Conservation (phyloP, 2,113 vertebrate genomes). For the Mesembrinibis cayennensis region DNA sequence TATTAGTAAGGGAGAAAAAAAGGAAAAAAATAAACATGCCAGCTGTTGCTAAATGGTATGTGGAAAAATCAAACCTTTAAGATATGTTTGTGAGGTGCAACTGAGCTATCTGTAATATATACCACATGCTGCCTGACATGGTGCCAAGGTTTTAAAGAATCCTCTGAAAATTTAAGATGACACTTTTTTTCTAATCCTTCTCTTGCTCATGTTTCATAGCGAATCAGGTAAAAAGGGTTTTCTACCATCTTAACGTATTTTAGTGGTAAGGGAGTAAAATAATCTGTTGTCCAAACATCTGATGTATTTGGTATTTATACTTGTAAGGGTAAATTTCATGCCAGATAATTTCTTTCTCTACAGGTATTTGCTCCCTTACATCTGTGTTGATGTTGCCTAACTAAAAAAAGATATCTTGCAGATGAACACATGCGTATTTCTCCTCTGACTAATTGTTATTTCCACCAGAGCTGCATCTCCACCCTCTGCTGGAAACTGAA, state of each 20-base stretch:
- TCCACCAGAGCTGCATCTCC: neutral
- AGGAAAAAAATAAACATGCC: neutral
- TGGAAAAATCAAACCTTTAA: neutral
- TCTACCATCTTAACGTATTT: neutral
- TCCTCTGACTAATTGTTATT: neutral
- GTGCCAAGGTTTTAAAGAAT: neutral
- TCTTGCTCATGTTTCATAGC: neutral
- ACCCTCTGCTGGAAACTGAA: neutral
- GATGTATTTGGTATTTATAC: neutral
- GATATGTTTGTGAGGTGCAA: neutral
- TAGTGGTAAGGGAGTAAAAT: neutral
- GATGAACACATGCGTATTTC: neutral
- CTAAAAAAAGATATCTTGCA: neutral
- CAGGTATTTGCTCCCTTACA: neutral
- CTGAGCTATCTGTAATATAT: neutral
- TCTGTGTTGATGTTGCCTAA: neutral
- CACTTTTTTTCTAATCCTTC: neutral
- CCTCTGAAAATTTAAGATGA: neutral
- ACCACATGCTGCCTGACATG: neutral
- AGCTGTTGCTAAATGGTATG: neutral
- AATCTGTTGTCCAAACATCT: neutral
- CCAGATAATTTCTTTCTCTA: neutral
- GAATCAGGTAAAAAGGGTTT: neutral
- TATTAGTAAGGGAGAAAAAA: neutral
- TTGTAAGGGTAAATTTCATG: neutral